Percentiles rank a stretch among this genome's conserved stretches.
Conservation (phyloP, 30 jellyfish, hydroid and myxozoan genomes). For the Aurelia coerulea region DNA sequence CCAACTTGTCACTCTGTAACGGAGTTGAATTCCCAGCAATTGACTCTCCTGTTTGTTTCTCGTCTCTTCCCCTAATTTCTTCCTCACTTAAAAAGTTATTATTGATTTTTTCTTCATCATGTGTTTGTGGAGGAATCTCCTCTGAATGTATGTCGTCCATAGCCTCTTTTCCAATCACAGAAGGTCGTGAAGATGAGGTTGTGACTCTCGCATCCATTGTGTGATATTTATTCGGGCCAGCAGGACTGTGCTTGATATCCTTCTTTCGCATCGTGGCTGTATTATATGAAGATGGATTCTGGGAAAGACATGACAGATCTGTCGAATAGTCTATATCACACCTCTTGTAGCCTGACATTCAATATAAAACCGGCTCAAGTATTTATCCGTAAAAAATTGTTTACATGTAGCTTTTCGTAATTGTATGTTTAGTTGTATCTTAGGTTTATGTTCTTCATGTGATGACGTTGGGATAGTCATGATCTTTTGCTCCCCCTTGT, state of each 20-base stretch:
- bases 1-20: no score
- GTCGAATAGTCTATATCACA: no score
- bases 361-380: no score
- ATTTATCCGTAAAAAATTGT: no score
- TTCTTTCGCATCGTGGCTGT: conserved; percentile 65
- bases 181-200: conserved; percentile 25
- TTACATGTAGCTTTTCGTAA: no score
- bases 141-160: not conserved
- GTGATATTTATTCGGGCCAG: conserved; percentile 1
- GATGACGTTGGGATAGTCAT: no score
- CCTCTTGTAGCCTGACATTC: no score
- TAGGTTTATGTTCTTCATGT: no score
- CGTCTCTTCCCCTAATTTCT: not conserved
- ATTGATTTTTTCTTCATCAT: no score
- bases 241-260: not conserved
- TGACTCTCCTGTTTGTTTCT: conserved; percentile 1
- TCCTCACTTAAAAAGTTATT: not conserved
- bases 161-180: conserved; percentile 35
- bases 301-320: not conserved
- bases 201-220: conserved; percentile 30
- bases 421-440: no score
- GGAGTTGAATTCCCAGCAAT: not conserved
- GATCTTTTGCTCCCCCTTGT: no score
- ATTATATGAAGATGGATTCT: conserved; percentile 68
- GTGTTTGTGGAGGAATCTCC: not conserved